A percentile compares a stretch with the other conserved stretches of the same genome.
phyloP scores from a whole-genome alignment of 2,888 invertebrate species.

The Habroteleia sp. region DNA sequence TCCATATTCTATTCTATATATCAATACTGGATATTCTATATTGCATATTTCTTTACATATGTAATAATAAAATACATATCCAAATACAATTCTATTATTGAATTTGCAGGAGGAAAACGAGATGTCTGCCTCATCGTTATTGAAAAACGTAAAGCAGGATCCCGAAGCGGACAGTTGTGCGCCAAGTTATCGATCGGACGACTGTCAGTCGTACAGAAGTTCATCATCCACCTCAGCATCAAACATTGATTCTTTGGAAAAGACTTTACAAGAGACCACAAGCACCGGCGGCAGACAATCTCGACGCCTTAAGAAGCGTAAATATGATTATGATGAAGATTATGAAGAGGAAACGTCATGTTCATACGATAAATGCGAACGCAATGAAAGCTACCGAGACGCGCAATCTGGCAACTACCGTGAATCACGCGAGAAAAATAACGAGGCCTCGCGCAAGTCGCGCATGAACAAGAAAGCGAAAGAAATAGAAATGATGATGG shows the following conservation, averaged over 20 bases:
- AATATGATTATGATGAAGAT: conserved; percentile 41
- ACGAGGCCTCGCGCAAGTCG: conserved; percentile 89
- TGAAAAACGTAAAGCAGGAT: conserved; percentile 15
- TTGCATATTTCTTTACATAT: too few relatives aligned
- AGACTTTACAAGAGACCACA: neutral
- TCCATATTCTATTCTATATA: too few relatives aligned
- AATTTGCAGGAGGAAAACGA: conserved; percentile 29
- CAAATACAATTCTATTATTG: too few relatives aligned
- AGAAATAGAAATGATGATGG: conserved; percentile 83
- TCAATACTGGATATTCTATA: too few relatives aligned
- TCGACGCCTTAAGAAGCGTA: conserved; percentile 21
- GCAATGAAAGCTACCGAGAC: neutral
- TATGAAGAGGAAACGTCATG: conserved; percentile 35
- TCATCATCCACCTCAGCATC: conserved; percentile 24
- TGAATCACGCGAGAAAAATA: conserved; percentile 88
- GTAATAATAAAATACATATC: too few relatives aligned
- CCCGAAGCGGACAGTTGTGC: neutral
- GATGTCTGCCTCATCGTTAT: conserved; percentile 26
- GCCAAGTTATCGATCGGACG: conserved; percentile 26
- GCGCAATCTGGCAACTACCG: conserved; percentile 82
- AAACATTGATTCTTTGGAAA: conserved; percentile 10
- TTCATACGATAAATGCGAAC: conserved; percentile 8
- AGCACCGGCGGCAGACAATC: neutral
- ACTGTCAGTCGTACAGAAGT: conserved; percentile 27
- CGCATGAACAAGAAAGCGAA: conserved; percentile 86